Conservation (phyloP, 1,140 invertebrate genomes). For the Grapholita molesta region DNA sequence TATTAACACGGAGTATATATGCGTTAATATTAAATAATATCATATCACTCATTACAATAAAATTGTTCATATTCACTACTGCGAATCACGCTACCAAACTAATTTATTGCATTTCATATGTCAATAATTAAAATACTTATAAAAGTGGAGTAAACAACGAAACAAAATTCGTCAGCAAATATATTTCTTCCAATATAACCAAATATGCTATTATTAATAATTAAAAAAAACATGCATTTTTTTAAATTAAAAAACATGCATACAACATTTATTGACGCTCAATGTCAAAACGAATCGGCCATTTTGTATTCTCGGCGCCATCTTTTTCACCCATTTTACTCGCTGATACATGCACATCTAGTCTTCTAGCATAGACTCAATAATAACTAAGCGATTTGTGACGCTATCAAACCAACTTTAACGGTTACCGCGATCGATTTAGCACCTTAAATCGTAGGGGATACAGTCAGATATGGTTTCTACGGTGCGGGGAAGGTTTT, state of each 20-base stretch:
- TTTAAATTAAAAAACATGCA: background rate
- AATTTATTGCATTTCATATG: background rate
- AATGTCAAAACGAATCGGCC: background rate
- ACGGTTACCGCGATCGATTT: background rate
- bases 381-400: background rate
- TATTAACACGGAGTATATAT: slow-evolving; percentile 56
- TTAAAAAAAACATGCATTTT: background rate
- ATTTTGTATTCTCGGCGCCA: background rate
- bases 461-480: slow-evolving; percentile 53
- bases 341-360: background rate
- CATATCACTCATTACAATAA: slow-evolving; percentile 38
- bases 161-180: background rate
- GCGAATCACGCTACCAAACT: background rate
- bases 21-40: slow-evolving; percentile 33
- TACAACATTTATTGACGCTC: background rate
- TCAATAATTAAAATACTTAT: background rate
- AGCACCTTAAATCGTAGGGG: background rate
- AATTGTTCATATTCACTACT: slow-evolving; percentile 49
- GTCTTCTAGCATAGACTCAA: background rate
- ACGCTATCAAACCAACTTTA: background rate
- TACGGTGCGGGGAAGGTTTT: slow-evolving; percentile 52
- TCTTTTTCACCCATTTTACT: background rate
- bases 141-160: background rate
- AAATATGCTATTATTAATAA: background rate
- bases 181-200: background rate